phyloP scores from a whole-genome alignment of 1,140 invertebrate species.

The Drosophila tani region DNA sequence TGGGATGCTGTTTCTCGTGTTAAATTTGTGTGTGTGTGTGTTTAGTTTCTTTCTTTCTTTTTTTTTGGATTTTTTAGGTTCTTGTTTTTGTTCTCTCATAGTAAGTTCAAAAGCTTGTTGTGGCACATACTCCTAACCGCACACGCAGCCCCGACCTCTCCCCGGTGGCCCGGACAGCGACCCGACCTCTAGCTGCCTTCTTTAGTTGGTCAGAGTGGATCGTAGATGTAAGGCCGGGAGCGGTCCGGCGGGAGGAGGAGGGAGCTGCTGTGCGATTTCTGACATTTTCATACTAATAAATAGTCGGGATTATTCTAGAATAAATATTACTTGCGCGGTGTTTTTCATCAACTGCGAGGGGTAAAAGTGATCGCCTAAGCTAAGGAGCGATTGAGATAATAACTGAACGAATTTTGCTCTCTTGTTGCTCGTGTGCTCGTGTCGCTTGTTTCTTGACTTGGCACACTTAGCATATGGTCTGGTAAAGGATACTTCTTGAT shows the following conservation, averaged over 20 bases:
- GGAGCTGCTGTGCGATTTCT: slow-evolving; percentile 22
- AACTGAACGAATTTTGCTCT: slow-evolving; percentile 34
- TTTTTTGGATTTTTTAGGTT: slow-evolving; percentile 21
- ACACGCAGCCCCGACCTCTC: slow-evolving; percentile 27
- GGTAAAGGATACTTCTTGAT: slow-evolving; percentile 68
- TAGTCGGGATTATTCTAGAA: slow-evolving; percentile 14
- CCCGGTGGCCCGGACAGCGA: slow-evolving; percentile 6
- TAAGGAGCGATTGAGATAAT: slow-evolving; percentile 19
- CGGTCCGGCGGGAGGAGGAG: neutral
- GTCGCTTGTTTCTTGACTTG: slow-evolving; percentile 21
- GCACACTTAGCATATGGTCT: slow-evolving; percentile 71
- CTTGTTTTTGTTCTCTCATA: slow-evolving; percentile 6
- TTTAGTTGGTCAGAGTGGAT: slow-evolving; percentile 25
- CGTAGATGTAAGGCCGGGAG: neutral
- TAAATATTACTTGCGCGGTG: slow-evolving; percentile 20
- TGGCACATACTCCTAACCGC: slow-evolving; percentile 57
- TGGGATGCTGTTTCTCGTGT: slow-evolving; percentile 29
- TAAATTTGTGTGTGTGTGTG: slow-evolving; percentile 10
- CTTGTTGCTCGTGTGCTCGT: slow-evolving; percentile 4
- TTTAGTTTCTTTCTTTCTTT: slow-evolving; percentile 13
- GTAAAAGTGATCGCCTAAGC: slow-evolving; percentile 29
- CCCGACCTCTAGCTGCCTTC: slow-evolving; percentile 48
- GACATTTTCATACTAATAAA: slow-evolving; percentile 25
- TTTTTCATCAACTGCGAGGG: slow-evolving; percentile 35
- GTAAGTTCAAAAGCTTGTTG: slow-evolving; percentile 33